These are phyloP conservation scores for Melanotaenia parkinsoni DNA, from an alignment of 2,797 vertebrate species.

Conservation along the genomic window DNA sequence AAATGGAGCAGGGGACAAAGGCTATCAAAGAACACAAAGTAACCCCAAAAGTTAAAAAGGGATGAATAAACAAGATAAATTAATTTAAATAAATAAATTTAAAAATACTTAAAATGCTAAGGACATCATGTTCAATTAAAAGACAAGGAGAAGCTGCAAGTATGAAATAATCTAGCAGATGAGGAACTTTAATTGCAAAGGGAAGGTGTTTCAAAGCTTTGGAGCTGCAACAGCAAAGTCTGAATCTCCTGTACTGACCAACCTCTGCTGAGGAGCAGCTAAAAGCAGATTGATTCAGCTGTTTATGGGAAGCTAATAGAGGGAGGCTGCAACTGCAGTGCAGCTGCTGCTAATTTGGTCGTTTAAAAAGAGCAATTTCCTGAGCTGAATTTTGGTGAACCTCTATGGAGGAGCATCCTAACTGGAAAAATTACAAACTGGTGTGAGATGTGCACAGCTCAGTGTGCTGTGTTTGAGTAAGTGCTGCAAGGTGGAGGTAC, in stretches of 20 bases:
- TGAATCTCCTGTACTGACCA: not conserved
- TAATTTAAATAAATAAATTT: not conserved
- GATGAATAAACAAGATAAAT: not conserved
- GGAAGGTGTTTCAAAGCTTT: not conserved
- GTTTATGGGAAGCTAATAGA: not conserved
- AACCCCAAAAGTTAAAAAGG: not conserved
- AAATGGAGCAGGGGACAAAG: not conserved
- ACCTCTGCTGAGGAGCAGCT: not conserved
- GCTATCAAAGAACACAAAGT: not conserved
- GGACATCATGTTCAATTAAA: not conserved
- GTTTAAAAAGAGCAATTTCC: not conserved
- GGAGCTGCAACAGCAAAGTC: not conserved
- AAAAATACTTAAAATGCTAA: not conserved
- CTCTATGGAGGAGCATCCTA: too few relatives aligned
- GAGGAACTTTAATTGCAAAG: not conserved
- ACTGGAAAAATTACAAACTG: not conserved
- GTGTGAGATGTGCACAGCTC: not conserved
- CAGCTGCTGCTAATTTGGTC: not conserved
- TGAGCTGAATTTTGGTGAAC: not conserved
- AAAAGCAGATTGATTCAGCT: not conserved
- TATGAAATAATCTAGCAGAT: not conserved
- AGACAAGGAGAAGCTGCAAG: not conserved
- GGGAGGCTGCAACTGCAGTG: not conserved
- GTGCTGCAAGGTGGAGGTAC: conserved; percentile 12
- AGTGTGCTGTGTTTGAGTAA: not conserved